Conservation (phyloP, 64 coral and sea anemone genomes). For the Actinia tenebrosa region DNA sequence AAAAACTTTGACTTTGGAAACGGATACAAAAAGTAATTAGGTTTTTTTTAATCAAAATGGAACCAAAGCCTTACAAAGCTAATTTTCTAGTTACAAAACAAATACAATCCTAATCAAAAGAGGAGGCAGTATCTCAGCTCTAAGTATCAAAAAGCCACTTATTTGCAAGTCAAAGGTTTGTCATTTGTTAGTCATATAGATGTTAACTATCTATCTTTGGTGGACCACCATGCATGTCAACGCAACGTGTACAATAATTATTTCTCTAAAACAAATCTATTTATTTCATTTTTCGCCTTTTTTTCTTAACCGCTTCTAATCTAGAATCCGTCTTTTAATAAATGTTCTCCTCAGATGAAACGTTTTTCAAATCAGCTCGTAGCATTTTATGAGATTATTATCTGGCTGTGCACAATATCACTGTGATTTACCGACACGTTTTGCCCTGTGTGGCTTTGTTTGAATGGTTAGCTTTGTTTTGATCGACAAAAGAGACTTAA, state of each 20-base stretch:
- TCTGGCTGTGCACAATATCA: neutral
- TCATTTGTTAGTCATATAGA: neutral
- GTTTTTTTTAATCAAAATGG: neutral
- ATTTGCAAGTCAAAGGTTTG: neutral
- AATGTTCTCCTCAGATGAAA: neutral
- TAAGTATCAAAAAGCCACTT: neutral
- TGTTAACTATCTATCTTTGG: neutral
- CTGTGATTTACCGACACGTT: neutral
- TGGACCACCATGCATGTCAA: neutral
- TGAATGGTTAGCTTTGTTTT: neutral
- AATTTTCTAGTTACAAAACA: neutral
- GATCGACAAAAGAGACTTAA: neutral
- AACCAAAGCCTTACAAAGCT: neutral
- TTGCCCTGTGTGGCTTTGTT: neutral
- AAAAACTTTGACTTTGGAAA: neutral
- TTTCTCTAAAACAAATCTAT: neutral
- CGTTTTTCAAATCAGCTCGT: neutral
- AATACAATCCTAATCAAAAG: neutral
- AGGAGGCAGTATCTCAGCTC: neutral
- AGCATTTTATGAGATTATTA: slow-evolving; percentile 4
- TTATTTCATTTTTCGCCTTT: neutral
- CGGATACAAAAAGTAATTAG: neutral
- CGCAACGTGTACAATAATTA: neutral
- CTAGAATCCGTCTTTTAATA: neutral
- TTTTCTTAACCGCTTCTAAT: neutral